Evolutionary conservation across 2,888 invertebrate species (phyloP), one percentile per base, ranked within the genome.

Genomic region (Anodontia alba): DNA sequence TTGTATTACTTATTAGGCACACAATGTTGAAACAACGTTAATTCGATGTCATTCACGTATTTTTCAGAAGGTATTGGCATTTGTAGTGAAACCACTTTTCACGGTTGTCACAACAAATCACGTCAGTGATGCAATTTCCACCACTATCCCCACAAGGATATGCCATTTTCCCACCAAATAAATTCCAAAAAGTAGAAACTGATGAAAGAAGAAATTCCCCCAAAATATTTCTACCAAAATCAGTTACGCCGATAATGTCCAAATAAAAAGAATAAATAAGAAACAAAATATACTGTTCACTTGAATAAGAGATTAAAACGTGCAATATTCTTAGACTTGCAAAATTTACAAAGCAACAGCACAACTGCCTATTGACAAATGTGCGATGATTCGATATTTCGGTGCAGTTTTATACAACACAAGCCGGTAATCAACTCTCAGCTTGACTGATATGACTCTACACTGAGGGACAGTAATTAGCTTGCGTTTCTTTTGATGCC

Each of bases 81-180:
- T 29, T 57, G 57, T 57, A 57, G 29, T 57, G 57, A 57, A 26
- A 57, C 57, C 57, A 57, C n/a, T 29, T 57, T 7, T 57, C 29
- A 29, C 57, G 29, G 23, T 57, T 3, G 7, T 57, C 57, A 29
- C 57, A 57, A 57, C 26, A 57, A 29, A 57, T 29, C 5, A 23
- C 26, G 5, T 57, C 57, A 26, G 57, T 57, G 57, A 29, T 57
- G 57, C 57, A 57, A 57, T 57, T 57, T 57, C 57, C 57, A 57
- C 57, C 57, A 57, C 57, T 26, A 17, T 57, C 29, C 5, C 57
- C 57, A 57, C 57, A 57, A 26, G 57, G 57, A 57, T 26, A 57
- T 3, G 23, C 26, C 57, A 57, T 57, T 57, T n/a, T 57, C 17
- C 17, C 5, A 5, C 29, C 29, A 17, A 17, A 17, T 57, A 26